Percentiles rank a stretch among this genome's conserved stretches.
These are phyloP conservation scores for Drosophila ironensis DNA, from an alignment of 1,140 invertebrate genomes.

Conservation along the genomic window DNA sequence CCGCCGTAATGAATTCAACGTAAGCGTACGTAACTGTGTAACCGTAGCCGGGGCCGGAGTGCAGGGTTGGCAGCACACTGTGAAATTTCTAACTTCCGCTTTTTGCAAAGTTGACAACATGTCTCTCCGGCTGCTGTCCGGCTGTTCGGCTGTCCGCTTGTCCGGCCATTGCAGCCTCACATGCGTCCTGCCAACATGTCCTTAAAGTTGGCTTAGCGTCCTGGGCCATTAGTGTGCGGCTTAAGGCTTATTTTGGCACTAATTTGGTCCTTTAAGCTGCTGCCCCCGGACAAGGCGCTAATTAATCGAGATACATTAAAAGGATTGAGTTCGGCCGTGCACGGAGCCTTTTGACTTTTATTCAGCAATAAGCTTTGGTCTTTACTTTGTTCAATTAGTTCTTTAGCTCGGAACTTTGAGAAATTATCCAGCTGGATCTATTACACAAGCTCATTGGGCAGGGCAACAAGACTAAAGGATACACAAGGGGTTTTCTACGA, in stretches of 20 bases:
- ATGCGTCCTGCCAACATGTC: constrained; percentile 34
- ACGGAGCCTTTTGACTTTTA: not conserved
- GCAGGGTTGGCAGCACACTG: constrained; percentile 43
- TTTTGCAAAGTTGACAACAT: constrained; percentile 78
- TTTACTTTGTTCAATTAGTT: not conserved
- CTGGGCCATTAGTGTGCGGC: constrained; percentile 31
- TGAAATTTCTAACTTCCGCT: constrained; percentile 77
- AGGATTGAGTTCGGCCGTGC: no score
- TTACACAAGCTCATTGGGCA: no score
- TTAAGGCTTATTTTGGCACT: constrained; percentile 6
- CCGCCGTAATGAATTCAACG: constrained; percentile 77
- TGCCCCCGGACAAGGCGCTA: not conserved
- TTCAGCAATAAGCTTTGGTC: not conserved
- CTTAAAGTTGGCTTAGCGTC: constrained; percentile 29
- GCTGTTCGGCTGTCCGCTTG: not conserved
- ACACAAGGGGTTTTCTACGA: no score
- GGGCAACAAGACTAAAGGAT: no score
- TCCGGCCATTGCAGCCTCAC: constrained; percentile 11
- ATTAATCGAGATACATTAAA: constrained; percentile 3
- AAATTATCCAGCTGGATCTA: no score
- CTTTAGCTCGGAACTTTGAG: no score
- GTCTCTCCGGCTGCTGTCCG: constrained; percentile 39
- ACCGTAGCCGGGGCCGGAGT: not conserved
- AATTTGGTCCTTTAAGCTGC: not conserved
- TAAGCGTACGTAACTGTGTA: constrained; percentile 13